phyloP scores from a whole-genome alignment of 2,113 vertebrate species.

The Pyrgilauda ruficollis region DNA sequence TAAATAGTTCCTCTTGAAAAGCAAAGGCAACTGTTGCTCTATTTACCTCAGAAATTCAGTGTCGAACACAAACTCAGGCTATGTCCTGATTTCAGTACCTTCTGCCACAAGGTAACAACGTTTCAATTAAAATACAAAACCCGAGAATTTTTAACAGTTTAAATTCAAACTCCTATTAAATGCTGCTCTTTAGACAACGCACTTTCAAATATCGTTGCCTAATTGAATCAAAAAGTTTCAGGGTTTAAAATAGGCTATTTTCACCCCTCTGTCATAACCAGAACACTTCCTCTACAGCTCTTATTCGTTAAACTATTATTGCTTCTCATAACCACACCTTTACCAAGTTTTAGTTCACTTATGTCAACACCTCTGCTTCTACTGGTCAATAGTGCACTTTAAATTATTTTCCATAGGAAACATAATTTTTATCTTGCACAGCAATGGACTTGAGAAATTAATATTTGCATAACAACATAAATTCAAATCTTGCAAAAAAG shows the following conservation, averaged over 20 bases:
- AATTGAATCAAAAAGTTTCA: accelerated
- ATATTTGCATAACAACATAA: background rate
- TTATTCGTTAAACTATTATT: background rate
- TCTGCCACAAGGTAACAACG: background rate
- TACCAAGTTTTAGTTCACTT: background rate
- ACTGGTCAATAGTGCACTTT: background rate
- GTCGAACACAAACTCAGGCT: background rate
- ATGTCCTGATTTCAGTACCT: background rate
- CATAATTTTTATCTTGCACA: background rate
- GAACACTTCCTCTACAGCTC: background rate
- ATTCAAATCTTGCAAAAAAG: background rate
- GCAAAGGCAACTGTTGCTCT: background rate
- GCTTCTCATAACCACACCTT: background rate
- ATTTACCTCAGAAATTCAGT: background rate
- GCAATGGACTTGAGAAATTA: background rate
- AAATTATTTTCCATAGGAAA: background rate
- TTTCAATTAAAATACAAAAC: background rate
- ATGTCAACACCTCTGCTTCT: background rate
- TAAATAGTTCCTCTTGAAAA: background rate
- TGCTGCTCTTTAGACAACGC: background rate
- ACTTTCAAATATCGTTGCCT: background rate
- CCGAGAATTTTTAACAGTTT: background rate
- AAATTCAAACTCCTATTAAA: background rate
- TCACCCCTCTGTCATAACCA: background rate
- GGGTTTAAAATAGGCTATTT: background rate